A percentile compares a stretch with the other conserved stretches of the same genome.
phyloP scores from a whole-genome alignment of 53 echinoderm and acorn worm genomes.

The Antedon mediterranea region DNA sequence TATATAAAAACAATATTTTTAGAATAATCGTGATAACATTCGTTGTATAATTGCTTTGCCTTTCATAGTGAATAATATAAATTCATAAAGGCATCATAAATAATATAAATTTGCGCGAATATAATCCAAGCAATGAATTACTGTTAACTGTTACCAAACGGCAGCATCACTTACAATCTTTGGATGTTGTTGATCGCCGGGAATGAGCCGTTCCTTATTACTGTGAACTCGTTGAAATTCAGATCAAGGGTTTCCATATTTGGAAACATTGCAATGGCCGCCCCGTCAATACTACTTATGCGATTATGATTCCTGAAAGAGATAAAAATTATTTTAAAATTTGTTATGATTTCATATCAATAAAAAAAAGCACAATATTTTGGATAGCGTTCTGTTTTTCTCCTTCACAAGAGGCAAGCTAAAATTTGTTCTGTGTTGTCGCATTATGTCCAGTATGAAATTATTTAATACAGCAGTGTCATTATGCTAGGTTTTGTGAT shows the following conservation, averaged over 20 bases:
- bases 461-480: too few relatives aligned
- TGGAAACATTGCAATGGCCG: slow-evolving; percentile 16
- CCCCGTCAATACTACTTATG: background rate
- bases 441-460: too few relatives aligned
- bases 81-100: background rate
- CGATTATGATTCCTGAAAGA: background rate
- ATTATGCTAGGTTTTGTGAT: too few relatives aligned
- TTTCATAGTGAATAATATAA: background rate
- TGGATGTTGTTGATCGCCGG: slow-evolving; percentile 22
- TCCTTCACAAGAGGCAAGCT: too few relatives aligned
- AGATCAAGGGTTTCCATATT: slow-evolving; percentile 31
- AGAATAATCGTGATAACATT: background rate
- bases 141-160: too few relatives aligned
- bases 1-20: background rate
- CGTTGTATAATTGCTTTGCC: background rate
- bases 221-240: slow-evolving; percentile 37
- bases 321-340: background rate
- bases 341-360: too few relatives aligned
- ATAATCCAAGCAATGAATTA: background rate
- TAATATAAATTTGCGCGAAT: background rate
- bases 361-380: too few relatives aligned
- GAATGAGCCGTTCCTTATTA: slow-evolving; percentile 30
- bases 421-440: too few relatives aligned
- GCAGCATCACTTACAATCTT: slow-evolving; percentile 57
- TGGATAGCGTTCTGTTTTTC: too few relatives aligned